Evolutionary conservation across 1,140 invertebrate genomes (phyloP).

Genomic region (Drosophila ficusphila): DNA sequence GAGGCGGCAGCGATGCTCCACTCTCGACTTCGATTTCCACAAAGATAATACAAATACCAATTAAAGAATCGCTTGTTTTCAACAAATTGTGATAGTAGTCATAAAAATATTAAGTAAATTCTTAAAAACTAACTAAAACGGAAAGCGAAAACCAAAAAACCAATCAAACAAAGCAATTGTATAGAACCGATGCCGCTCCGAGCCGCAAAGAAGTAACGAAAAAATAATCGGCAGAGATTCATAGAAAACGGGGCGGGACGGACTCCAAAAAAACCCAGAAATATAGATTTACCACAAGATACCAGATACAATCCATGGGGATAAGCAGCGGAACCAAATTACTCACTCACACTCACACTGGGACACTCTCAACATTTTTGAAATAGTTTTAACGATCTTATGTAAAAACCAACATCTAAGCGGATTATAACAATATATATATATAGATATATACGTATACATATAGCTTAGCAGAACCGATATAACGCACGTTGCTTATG

Average conservation of each 20-base stretch:
- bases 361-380: conserved; percentile 58
- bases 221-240: neutral
- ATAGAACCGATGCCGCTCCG: conserved; percentile 30
- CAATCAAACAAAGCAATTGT: conserved; percentile 40
- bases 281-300: conserved; percentile 35
- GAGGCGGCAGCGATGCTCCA: conserved; percentile 45
- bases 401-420: conserved; percentile 62
- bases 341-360: conserved; percentile 22
- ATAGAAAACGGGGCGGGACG: conserved; percentile 6
- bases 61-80: conserved; percentile 72
- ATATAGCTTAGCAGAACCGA: conserved; percentile 79
- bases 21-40: conserved; percentile 50
- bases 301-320: conserved; percentile 28
- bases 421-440: conserved; percentile 63
- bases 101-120: conserved; percentile 80
- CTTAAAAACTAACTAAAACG: conserved; percentile 64
- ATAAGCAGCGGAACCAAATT: conserved; percentile 45
- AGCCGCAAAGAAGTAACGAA: conserved; percentile 1
- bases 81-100: conserved; percentile 83
- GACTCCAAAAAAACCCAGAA: conserved; percentile 18
- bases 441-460: conserved; percentile 45
- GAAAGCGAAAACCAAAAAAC: conserved; percentile 18
- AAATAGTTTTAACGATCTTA: conserved; percentile 75
- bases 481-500: conserved; percentile 80
- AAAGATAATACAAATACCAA: conserved; percentile 39